Percentiles rank a stretch among this genome's conserved stretches.
Conservation (phyloP, 37 sponge, comb jelly and placozoan genomes). For the Mnemiopsis leidyi region DNA sequence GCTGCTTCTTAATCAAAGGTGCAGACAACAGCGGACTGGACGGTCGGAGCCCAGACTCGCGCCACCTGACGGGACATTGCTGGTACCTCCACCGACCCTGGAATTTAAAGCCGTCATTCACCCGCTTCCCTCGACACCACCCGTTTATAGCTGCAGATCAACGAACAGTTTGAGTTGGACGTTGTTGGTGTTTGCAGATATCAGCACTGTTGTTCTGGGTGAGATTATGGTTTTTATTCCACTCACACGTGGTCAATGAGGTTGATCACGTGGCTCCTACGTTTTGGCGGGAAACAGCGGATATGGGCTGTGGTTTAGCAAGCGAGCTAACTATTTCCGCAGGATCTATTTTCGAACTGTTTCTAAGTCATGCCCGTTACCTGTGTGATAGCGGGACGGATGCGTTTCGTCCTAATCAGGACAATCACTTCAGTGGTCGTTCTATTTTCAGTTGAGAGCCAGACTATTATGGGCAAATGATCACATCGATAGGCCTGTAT, state of each 20-base stretch:
- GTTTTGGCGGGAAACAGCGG: background rate
- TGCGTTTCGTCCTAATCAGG: background rate
- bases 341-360: too few relatives aligned
- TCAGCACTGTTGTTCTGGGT: too few relatives aligned
- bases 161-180: too few relatives aligned
- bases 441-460: background rate
- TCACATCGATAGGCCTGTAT: background rate
- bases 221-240: too few relatives aligned
- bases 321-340: too few relatives aligned
- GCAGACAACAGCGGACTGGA: background rate
- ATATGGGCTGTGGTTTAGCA: background rate
- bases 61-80: background rate
- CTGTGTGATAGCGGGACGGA: background rate
- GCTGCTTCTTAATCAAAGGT: background rate
- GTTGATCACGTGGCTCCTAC: background rate
- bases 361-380: too few relatives aligned
- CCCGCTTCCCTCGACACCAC: too few relatives aligned
- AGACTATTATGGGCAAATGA: background rate
- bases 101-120: background rate
- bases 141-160: too few relatives aligned
- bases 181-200: too few relatives aligned
- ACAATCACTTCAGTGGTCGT: background rate
- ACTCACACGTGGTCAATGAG: background rate
- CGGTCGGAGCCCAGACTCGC: background rate
- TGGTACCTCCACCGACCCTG: background rate